These are phyloP conservation scores for Colistium nudipinnis DNA, from an alignment of 2,113 vertebrate species.

Conservation along the genomic window DNA sequence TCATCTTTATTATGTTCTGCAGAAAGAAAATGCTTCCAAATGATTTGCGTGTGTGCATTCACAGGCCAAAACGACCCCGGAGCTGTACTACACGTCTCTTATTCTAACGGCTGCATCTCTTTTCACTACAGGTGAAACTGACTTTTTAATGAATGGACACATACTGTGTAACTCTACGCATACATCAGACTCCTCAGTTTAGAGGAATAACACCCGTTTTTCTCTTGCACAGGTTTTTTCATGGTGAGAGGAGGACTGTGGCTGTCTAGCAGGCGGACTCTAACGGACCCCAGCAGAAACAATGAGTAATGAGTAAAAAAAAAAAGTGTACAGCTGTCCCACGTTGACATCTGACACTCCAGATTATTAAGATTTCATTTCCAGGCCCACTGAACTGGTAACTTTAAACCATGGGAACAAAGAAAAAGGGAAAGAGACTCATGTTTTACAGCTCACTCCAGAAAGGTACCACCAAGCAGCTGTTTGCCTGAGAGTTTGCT, in stretches of 20 bases:
- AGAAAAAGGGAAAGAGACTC: conserved; percentile 34
- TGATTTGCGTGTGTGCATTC: conserved; percentile 9
- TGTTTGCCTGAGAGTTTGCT: background rate
- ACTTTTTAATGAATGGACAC: background rate
- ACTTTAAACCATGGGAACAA: conserved; percentile 58
- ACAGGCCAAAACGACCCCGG: conserved; percentile 79
- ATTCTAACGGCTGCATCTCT: conserved; percentile 68
- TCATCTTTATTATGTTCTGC: background rate
- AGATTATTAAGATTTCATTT: conserved; percentile 77
- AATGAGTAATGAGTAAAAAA: too few species aligned
- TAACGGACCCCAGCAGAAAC: conserved; percentile 28
- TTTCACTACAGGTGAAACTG: conserved; percentile 75
- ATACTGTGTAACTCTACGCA: background rate
- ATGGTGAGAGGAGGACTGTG: conserved; percentile 75
- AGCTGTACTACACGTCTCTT: conserved; percentile 79
- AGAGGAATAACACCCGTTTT: conserved; percentile 38
- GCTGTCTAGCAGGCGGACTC: conserved; percentile 59
- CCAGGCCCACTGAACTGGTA: conserved; percentile 47
- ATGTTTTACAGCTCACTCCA: conserved; percentile 33
- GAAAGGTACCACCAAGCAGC: conserved; percentile 38
- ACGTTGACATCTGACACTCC: conserved; percentile 51
- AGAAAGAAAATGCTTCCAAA: background rate
- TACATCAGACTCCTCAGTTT: background rate
- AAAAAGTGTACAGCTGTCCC: conserved; percentile 56
- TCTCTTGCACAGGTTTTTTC: conserved; percentile 74